Conservation (phyloP, 2,113 vertebrate genomes). For the Myotis lucifugus region DNA sequence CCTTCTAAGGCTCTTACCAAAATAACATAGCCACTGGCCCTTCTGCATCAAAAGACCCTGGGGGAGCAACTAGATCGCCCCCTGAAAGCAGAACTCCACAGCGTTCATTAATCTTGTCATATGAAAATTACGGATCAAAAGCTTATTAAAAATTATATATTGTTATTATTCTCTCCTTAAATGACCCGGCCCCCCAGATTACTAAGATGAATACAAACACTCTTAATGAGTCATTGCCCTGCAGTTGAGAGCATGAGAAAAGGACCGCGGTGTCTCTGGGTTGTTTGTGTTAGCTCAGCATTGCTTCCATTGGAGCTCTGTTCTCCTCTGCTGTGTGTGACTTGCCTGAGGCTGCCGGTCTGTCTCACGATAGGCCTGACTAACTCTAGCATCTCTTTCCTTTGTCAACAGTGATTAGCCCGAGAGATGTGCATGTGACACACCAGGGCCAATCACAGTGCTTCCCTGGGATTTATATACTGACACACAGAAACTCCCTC, state of each 20-base stretch:
- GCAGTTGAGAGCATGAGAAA: neutral
- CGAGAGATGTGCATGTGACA: conserved; percentile 12
- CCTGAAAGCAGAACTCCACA: neutral
- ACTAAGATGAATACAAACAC: conserved; percentile 1
- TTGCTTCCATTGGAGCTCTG: neutral
- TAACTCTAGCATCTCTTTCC: neutral
- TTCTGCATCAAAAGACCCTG: neutral
- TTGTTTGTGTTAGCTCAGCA: conserved; percentile 11
- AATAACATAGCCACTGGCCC: neutral
- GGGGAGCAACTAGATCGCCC: neutral
- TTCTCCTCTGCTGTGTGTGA: neutral
- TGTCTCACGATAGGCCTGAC: neutral
- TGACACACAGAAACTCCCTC: neutral
- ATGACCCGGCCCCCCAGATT: neutral
- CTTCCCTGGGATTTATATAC: conserved; percentile 2
- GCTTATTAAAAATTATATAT: neutral
- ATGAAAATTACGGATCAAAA: conserved; percentile 16
- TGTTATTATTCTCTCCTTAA: neutral
- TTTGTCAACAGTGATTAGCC: neutral
- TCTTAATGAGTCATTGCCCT: neutral
- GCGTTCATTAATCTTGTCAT: neutral
- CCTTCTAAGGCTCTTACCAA: neutral
- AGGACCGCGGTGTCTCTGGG: neutral
- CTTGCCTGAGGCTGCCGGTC: neutral
- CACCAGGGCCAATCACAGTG: neutral